phyloP scores from a whole-genome alignment of 2,797 vertebrate species.

The Bryconaethiops microstoma region DNA sequence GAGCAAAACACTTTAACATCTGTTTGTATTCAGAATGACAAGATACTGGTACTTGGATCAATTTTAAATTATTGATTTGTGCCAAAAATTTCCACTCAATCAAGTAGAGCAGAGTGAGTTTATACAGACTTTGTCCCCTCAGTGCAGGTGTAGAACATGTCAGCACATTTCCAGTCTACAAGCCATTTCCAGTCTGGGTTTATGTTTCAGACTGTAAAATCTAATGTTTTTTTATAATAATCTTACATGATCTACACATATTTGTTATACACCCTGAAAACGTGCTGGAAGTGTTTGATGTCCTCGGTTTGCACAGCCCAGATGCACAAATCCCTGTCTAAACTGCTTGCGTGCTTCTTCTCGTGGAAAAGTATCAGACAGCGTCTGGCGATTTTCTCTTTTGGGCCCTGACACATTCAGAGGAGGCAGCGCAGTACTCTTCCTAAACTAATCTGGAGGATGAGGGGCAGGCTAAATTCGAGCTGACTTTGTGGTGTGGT shows the following conservation, averaged over 20 bases:
- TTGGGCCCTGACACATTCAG: slow-evolving; percentile 53
- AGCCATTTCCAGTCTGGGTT: background rate
- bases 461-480: slow-evolving; percentile 57
- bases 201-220: background rate
- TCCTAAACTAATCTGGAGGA: slow-evolving; percentile 58
- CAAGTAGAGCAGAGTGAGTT: background rate
- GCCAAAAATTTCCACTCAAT: background rate
- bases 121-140: background rate
- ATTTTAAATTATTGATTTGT: background rate
- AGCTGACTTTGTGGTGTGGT: slow-evolving; percentile 54
- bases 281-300: slow-evolving; percentile 1
- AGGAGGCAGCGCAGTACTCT: slow-evolving; percentile 39
- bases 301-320: slow-evolving; percentile 52
- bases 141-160: too few relatives aligned
- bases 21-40: background rate
- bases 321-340: slow-evolving; percentile 35
- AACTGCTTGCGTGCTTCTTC: slow-evolving; percentile 41
- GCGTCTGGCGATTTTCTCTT: slow-evolving; percentile 52
- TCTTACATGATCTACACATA: background rate
- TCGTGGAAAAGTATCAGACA: slow-evolving; percentile 58
- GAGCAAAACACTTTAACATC: background rate
- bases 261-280: background rate
- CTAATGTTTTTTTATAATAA: background rate
- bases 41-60: background rate
- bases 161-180: too few relatives aligned